Percentiles rank a stretch among this genome's conserved stretches.
Evolutionary conservation across 2,888 invertebrate species (phyloP).

Genomic region (Amaurobius ferox): DNA sequence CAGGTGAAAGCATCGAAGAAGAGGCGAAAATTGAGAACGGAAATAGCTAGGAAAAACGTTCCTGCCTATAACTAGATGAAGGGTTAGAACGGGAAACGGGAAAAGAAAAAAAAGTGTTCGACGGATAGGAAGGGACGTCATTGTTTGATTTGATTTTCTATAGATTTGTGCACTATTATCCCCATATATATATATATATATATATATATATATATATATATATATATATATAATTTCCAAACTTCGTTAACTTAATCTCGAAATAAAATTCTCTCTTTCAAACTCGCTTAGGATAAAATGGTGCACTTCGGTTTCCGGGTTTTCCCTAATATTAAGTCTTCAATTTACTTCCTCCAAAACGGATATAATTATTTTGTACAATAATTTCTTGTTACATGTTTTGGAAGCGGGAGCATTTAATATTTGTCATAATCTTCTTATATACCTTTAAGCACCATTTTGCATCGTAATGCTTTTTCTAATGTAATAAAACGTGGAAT

Average conservation of each 20-base stretch:
- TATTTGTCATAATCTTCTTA: no score
- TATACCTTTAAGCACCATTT: no score
- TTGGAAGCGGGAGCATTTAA: no score
- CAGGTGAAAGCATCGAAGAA: slow-evolving; percentile 51
- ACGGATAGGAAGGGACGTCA: neutral
- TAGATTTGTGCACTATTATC: neutral
- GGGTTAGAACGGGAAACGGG: slow-evolving; percentile 3
- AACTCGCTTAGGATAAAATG: neutral
- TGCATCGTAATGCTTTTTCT: no score
- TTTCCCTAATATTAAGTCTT: no score
- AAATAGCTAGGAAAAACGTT: slow-evolving; percentile 48
- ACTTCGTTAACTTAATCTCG: neutral
- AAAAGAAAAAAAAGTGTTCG: slow-evolving; percentile 3
- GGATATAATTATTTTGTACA: no score
- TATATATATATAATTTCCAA: neutral
- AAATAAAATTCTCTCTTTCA: neutral
- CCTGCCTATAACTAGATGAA: slow-evolving; percentile 27
- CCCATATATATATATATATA: neutral
- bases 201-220: neutral
- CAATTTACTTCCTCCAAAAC: no score
- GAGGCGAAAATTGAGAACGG: slow-evolving; percentile 31
- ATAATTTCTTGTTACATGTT: no score
- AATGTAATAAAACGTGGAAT: no score
- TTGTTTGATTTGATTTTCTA: slow-evolving; percentile 5
- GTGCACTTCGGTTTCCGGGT: neutral